Evolutionary conservation across 2,113 vertebrate genomes (phyloP).

Genomic region (Pteruthius melanotis): DNA sequence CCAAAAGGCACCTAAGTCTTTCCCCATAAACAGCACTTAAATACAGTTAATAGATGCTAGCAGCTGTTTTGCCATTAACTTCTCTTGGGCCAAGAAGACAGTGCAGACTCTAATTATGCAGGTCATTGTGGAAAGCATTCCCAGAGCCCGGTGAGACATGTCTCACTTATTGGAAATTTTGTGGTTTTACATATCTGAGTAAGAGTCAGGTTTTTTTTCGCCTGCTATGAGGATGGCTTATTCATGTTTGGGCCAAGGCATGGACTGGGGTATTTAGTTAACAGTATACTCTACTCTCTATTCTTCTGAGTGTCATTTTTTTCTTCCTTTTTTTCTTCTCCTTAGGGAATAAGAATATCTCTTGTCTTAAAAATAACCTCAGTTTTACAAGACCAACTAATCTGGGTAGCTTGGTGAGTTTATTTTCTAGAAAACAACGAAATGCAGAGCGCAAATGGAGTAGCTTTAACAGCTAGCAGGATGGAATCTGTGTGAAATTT

Average conservation of each 20-base stretch:
- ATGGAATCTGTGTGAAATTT: not conserved
- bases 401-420: not conserved
- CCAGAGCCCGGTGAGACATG: fast-evolving
- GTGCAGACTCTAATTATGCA: not conserved
- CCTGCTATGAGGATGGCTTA: not conserved
- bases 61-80: not conserved
- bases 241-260: not conserved
- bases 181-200: not conserved
- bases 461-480: not conserved
- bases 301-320: not conserved
- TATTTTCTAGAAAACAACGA: not conserved
- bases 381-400: not conserved
- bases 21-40: not conserved
- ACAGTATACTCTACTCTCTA: not conserved
- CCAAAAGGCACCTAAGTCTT: not conserved
- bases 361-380: not conserved
- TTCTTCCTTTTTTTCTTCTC: not conserved
- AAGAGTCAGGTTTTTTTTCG: not conserved
- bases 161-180: not conserved
- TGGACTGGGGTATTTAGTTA: not conserved
- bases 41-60: not conserved
- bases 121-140: not conserved
- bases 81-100: slow-evolving; percentile 1
- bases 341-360: not conserved
- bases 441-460: not conserved